Evolutionary conservation across 2,797 vertebrate genomes (phyloP), one percentile per base, ranked within the genome.

Genomic region (Botia kubotai): DNA sequence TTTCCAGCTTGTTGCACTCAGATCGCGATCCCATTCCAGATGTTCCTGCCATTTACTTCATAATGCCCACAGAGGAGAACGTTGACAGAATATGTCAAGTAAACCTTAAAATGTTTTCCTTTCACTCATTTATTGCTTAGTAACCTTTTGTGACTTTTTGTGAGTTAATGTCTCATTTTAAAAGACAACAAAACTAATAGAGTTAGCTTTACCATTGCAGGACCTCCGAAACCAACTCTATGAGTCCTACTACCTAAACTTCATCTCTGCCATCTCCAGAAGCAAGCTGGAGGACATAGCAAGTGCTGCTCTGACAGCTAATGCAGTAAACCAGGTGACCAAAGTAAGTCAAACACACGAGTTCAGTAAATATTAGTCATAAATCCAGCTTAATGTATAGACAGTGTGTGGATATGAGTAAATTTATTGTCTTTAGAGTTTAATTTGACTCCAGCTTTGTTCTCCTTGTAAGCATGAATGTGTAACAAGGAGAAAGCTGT

Each of bases 51-150:
- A 85, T 99, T 84, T 99, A 98, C 89, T 99, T 99, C 83, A 90
- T 99, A 75, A 98, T 99, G 97, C 98, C 98, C 86, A 98, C 97
- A 84, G 97, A 99, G 89, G 97, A 98, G 93, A 99, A 99, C 89
- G 95, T 98, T 82, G 97, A 98, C 91, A 93, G 98, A 87, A 96
- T 99, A 87, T 99, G 98, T 84, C 98, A 99, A 96, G 97, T 98
- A 93, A 77, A 75, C 43, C 0, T 17, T 55, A n/a, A 66, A 71
- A 11, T 23, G 2, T 60, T 23, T 23, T 21, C 7, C 57, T 53
- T 53, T 53, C 52, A 53, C 52, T 17, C 43, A 52, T 55, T 43
- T 33, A 33, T 33, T 33, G 33, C 33, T 33, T 33, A 2, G 33
- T 33, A 3, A 33, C 33, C 3, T 33, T 5, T 5, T 33, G 33